Percentiles rank a stretch among this genome's conserved stretches.
Evolutionary conservation across 2,113 vertebrate species (phyloP).

Genomic region (Chaenogobius annularis): DNA sequence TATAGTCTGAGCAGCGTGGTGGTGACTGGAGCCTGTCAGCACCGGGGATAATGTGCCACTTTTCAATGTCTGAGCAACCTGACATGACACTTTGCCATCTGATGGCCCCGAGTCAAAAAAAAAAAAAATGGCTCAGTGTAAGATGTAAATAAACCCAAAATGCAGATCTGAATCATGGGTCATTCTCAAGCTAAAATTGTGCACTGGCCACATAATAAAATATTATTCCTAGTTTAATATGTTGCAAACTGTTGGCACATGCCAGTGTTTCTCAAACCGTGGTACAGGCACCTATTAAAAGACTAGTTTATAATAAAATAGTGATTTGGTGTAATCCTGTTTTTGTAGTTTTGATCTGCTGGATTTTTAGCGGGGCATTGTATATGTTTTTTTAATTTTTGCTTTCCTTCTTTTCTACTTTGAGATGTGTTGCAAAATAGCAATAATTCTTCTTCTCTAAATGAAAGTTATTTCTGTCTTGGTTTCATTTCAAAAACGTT

Average conservation of each 20-base stretch:
- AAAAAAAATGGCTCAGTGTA: not conserved
- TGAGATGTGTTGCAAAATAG: not conserved
- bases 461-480: not conserved
- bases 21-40: slow-evolving; percentile 26
- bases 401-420: not conserved
- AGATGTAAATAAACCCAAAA: not conserved
- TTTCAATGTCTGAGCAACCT: not conserved
- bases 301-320: no score
- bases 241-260: no score
- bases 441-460: not conserved
- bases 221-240: no score
- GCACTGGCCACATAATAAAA: no score
- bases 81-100: not conserved
- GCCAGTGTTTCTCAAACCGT: no score
- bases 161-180: no score
- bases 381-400: not conserved
- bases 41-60: slow-evolving; percentile 8
- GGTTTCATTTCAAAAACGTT: not conserved
- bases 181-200: no score
- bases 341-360: no score
- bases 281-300: no score
- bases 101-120: not conserved
- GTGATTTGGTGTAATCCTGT: no score
- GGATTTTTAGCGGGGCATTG: no score
- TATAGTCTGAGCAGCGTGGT: slow-evolving; percentile 23